Evolutionary conservation across 1,140 invertebrate genomes (phyloP).

Genomic region (Drosophila parabipectinata): DNA sequence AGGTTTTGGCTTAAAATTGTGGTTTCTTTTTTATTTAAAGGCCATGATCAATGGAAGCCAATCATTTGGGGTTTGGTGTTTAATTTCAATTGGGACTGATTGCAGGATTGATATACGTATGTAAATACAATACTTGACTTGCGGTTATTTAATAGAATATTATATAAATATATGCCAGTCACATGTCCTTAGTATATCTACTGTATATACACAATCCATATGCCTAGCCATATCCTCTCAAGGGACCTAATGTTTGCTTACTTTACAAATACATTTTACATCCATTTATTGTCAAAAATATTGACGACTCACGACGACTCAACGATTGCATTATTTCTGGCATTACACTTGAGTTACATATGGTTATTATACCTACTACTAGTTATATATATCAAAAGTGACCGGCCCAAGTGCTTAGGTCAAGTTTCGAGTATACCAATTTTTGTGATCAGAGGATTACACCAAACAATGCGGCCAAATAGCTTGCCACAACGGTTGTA

Average conservation of each 20-base stretch:
- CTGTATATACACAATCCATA: slow-evolving; percentile 56
- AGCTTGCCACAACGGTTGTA: not conserved
- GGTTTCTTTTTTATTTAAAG: slow-evolving; percentile 30
- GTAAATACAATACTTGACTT: slow-evolving; percentile 23
- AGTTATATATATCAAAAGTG: slow-evolving; percentile 28
- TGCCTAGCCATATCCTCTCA: slow-evolving; percentile 17
- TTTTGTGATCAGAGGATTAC: slow-evolving; percentile 4
- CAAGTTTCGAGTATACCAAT: slow-evolving; percentile 22
- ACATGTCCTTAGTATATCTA: slow-evolving; percentile 46
- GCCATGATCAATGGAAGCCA: slow-evolving; percentile 52
- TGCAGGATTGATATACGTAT: slow-evolving; percentile 15
- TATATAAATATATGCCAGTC: slow-evolving; percentile 44
- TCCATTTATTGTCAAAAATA: slow-evolving; percentile 76
- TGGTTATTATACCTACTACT: slow-evolving; percentile 14
- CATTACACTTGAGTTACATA: slow-evolving; percentile 46
- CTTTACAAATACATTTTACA: slow-evolving; percentile 60
- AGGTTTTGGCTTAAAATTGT: slow-evolving; percentile 20
- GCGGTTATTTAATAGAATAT: slow-evolving; percentile 26
- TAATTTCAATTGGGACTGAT: slow-evolving; percentile 24
- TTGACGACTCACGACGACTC: slow-evolving; percentile 62
- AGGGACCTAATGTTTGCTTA: slow-evolving; percentile 9
- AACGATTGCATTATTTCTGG: slow-evolving; percentile 56
- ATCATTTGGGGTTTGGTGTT: slow-evolving; percentile 43
- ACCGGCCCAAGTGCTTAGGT: slow-evolving; percentile 31
- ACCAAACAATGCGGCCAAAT: slow-evolving; percentile 13